Evolutionary conservation across 2,888 invertebrate genomes (phyloP), one percentile per base, ranked within the genome.

Genomic region (Agrypnus murinus): DNA sequence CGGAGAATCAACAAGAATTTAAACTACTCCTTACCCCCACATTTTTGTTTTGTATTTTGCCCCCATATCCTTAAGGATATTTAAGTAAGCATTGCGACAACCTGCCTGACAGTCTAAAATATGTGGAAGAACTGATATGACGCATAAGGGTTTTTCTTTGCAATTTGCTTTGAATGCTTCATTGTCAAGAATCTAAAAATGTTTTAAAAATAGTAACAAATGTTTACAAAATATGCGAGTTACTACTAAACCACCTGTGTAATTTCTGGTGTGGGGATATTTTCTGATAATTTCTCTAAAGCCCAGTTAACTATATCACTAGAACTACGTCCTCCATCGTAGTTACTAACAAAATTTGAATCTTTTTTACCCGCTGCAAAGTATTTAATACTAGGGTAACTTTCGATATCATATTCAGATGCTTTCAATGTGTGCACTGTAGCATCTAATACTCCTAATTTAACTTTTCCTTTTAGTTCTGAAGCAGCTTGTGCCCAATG

Each of bases 321-420:
- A 19, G 95, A 88, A 0, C 96, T 95, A 57, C 99, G 90, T 9
- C 98, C 99, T 2, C 98, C 99, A 80, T 95, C 93, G 85, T 96
- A 99, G 71, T 99, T 97, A 74, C 91, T 89, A 0, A 88, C 92
- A 2, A 92, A 90, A 78, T 90, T 90, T 0, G 86, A 81, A 66
- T 88, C 87, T 84, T 95, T 95, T 80, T 90, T 91, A 73, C 94
- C 94, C 0, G 93, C 89, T 0, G 90, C 86, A 87, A 98, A 98
- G 86, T 90, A 91, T 87, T 99, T 99, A 81, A 99, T 99, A 34
- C 98, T 98, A 1, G 99, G 99, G 87, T 97, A 99, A 0, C 99
- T 98, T 77, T 93, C 92, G 32, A 99, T 93, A 77, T 92, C 92
- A 85, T 94, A 99, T 81, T 93, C 90, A 74, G 90, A 88, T 0